These are phyloP conservation scores for Porites australiensis DNA, from an alignment of 64 coral and sea anemone genomes.

Conservation along the genomic window DNA sequence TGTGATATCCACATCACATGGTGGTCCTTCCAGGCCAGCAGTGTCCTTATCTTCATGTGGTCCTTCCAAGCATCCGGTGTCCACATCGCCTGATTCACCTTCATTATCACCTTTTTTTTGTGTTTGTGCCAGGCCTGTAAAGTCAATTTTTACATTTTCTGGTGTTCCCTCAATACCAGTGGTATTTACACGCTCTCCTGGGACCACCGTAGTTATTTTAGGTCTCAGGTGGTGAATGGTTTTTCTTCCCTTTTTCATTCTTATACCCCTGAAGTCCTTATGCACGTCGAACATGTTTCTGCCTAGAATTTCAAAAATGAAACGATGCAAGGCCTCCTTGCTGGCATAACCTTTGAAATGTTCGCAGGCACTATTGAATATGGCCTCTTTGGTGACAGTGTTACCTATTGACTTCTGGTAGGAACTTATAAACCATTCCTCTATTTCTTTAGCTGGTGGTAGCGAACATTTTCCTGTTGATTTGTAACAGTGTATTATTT, in stretches of 20 bases:
- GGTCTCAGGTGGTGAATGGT: neutral
- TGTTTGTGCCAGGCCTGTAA: too few species aligned
- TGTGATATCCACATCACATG: too few species aligned
- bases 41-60: too few species aligned
- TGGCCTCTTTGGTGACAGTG: neutral
- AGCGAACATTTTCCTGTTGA: neutral
- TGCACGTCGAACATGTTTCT: neutral
- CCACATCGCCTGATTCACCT: too few species aligned
- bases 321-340: neutral
- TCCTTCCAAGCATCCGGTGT: too few species aligned
- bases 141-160: too few species aligned
- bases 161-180: too few species aligned
- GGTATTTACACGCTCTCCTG: too few species aligned
- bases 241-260: neutral
- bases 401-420: neutral
- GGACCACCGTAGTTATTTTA: neutral
- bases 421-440: neutral
- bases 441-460: neutral
- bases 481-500: neutral
- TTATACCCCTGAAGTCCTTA: neutral
- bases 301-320: slow-evolving; percentile 8
- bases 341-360: neutral
- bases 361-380: neutral
- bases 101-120: too few species aligned
- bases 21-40: too few species aligned